These are phyloP conservation scores for Ceyx cyanopectus DNA, from an alignment of 2,113 vertebrate genomes.

Conservation along the genomic window DNA sequence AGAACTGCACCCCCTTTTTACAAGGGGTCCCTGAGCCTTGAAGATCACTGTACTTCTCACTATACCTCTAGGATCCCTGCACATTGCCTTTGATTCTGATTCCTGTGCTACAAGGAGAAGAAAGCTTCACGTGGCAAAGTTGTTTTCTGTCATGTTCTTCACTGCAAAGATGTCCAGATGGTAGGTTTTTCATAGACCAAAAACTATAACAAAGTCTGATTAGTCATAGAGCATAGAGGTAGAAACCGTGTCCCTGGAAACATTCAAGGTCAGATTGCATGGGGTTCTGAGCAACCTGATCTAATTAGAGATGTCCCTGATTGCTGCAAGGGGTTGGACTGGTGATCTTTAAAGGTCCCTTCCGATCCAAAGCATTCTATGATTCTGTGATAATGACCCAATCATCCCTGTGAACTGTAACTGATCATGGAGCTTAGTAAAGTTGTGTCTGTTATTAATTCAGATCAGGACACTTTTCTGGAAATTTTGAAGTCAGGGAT, in stretches of 20 bases:
- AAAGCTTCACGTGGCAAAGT: not conserved
- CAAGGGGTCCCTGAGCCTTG: fast-evolving
- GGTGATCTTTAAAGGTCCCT: not conserved
- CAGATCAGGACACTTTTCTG: not conserved
- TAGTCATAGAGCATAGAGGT: not conserved
- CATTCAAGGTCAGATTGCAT: not conserved
- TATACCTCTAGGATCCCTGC: not conserved
- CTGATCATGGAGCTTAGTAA: not conserved
- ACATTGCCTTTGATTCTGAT: not conserved
- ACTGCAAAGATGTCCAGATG: not conserved
- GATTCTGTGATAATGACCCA: not conserved
- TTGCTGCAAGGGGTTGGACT: not conserved
- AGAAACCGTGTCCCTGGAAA: not conserved
- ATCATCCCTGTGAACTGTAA: fast-evolving
- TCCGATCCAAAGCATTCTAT: not conserved
- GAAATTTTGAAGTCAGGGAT: not conserved
- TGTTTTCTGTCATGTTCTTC: not conserved
- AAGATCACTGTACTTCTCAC: not conserved
- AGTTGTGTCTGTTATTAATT: not conserved
- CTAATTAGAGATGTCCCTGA: not conserved
- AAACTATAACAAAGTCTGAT: not conserved
- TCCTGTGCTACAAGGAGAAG: not conserved
- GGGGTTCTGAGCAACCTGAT: not conserved
- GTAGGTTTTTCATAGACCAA: not conserved
- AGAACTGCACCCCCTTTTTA: not conserved